Percentiles rank a stretch among this genome's conserved stretches.
phyloP scores from a whole-genome alignment of 2,113 vertebrate species.

The Dipodomys ordii region DNA sequence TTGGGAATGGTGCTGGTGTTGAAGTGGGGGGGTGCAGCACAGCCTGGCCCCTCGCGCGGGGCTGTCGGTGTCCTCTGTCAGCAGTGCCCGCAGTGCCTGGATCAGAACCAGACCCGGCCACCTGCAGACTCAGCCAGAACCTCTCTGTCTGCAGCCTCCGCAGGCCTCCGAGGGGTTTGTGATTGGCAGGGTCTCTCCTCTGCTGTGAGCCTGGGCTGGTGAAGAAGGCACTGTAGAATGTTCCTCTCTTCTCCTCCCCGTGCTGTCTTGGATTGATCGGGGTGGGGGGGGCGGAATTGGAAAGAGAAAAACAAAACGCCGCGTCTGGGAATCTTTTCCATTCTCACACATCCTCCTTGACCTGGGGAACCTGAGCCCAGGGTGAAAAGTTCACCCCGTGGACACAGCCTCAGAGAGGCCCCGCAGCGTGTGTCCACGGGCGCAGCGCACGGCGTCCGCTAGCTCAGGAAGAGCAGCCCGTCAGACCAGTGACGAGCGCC shows the following conservation, averaged over 20 bases:
- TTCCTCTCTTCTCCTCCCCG: not conserved
- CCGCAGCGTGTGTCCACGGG: not conserved
- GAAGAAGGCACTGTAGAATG: conserved; percentile 38
- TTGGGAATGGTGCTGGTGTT: not conserved
- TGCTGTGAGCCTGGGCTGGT: not conserved
- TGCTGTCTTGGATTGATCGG: not conserved
- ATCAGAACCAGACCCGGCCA: too few species aligned
- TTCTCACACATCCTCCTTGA: not conserved
- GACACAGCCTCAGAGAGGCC: not conserved
- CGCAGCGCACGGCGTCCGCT: not conserved
- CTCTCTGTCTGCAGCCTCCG: too few species aligned
- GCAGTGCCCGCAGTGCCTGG: too few species aligned
- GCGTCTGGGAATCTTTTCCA: conserved; percentile 36
- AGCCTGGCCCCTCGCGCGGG: too few species aligned
- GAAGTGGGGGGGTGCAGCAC: not conserved
- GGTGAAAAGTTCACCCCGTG: not conserved
- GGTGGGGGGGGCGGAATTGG: not conserved
- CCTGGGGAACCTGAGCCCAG: not conserved
- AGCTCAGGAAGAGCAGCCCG: not conserved
- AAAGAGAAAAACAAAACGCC: conserved; percentile 51
- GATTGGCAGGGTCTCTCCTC: not conserved
- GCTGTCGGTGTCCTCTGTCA: too few species aligned
- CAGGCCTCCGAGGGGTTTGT: too few species aligned
- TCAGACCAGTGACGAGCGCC: too few species aligned
- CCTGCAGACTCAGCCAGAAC: too few species aligned